These are phyloP conservation scores for Liopterus haemorrhoidalis DNA, from an alignment of 2,888 invertebrate species.

Conservation along the genomic window DNA sequence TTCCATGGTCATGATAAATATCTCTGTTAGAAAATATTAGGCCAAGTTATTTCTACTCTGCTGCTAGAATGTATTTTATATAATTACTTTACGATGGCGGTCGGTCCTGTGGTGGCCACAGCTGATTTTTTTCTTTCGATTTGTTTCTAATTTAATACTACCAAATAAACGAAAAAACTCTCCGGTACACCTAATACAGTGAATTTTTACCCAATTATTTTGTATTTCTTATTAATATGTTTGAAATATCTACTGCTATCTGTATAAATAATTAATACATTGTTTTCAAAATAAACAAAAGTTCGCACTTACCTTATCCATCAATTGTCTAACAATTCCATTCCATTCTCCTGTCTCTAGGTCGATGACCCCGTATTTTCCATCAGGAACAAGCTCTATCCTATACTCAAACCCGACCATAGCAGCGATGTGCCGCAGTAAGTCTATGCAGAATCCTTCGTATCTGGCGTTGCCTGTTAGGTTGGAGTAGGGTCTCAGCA, in stretches of 20 bases:
- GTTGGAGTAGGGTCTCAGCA: constrained; percentile 80
- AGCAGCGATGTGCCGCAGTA: constrained; percentile 74
- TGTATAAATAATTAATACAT: not conserved
- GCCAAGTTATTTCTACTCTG: no score
- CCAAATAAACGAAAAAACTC: no score
- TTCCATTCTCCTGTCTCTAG: constrained; percentile 86
- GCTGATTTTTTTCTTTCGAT: no score
- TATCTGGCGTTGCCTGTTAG: constrained; percentile 80
- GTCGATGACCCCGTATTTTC: constrained; percentile 84
- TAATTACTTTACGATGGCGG: no score
- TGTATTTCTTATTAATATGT: not conserved
- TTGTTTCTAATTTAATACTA: no score
- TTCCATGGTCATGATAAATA: no score
- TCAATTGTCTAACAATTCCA: constrained; percentile 78
- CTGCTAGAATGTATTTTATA: no score
- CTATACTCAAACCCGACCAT: constrained; percentile 85
- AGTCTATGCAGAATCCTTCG: constrained; percentile 88
- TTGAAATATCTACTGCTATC: not conserved
- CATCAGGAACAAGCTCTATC: constrained; percentile 76
- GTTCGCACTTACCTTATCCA: constrained; percentile 65
- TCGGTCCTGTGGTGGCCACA: no score
- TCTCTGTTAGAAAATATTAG: no score
- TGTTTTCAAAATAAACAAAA: not conserved
- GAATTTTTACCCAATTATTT: no score
- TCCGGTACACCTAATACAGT: no score